These are phyloP conservation scores for Halichoerus grypus DNA, from an alignment of 2,113 vertebrate species.

Conservation along the genomic window DNA sequence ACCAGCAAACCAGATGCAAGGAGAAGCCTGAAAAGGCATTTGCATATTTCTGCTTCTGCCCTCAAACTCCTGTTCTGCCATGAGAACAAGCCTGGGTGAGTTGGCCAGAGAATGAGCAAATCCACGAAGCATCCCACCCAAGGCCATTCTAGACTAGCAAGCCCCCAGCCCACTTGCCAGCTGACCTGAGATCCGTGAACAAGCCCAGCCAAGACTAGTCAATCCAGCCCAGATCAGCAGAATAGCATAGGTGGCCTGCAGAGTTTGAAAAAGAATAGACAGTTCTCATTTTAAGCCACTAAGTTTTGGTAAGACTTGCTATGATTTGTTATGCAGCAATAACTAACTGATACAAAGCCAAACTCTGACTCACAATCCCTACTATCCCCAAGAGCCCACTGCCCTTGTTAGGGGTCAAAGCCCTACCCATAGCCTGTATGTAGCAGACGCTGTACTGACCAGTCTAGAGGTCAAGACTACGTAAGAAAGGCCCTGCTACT, in stretches of 20 bases:
- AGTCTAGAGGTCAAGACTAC: background rate
- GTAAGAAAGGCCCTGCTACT: accelerated
- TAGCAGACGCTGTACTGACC: background rate
- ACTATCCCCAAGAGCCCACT: background rate
- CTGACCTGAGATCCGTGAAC: background rate
- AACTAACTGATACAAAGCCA: background rate
- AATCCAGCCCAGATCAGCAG: background rate
- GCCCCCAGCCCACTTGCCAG: background rate
- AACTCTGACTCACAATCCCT: background rate
- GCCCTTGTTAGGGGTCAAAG: background rate
- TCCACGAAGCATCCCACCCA: background rate
- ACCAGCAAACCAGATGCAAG: background rate
- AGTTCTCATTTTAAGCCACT: background rate
- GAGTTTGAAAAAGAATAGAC: background rate
- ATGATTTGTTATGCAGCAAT: conserved; percentile 11
- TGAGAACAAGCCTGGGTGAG: background rate
- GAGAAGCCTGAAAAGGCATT: background rate
- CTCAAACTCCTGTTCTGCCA: background rate
- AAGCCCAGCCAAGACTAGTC: background rate
- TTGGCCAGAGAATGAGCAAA: background rate
- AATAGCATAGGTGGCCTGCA: background rate
- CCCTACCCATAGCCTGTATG: background rate
- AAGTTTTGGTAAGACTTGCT: background rate
- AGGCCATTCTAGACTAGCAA: background rate
- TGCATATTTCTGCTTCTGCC: background rate